These are phyloP conservation scores for Meiosimyza platycephala DNA, from an alignment of 2,888 invertebrate species.

Conservation along the genomic window DNA sequence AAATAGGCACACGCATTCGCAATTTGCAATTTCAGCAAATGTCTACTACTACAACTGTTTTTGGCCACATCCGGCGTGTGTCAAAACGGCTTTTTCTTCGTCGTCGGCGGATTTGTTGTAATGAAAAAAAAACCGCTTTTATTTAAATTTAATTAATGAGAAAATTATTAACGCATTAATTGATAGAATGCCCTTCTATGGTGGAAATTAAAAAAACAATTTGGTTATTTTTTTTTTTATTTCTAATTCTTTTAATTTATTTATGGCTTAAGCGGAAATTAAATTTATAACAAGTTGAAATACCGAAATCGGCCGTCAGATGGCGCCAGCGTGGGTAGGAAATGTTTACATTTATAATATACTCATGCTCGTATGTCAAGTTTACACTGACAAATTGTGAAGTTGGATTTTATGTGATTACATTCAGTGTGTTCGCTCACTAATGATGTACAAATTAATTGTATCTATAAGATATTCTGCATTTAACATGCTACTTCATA, in stretches of 20 bases:
- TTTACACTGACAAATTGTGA: constrained; percentile 11
- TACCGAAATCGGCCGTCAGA: constrained; percentile 25
- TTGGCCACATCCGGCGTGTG: constrained; percentile 49
- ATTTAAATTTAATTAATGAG: constrained; percentile 14
- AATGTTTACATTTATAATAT: constrained; percentile 56
- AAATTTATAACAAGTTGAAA: constrained; percentile 52
- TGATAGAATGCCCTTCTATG: background rate
- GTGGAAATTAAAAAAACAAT: background rate
- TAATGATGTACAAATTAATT: constrained; percentile 57
- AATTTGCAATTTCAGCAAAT: background rate
- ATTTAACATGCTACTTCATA: background rate
- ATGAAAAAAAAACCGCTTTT: background rate
- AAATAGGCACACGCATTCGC: background rate
- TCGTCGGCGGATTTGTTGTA: background rate
- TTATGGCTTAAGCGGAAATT: constrained; percentile 60
- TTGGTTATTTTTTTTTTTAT: constrained; percentile 46
- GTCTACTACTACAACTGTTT: constrained; percentile 17
- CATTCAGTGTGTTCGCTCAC: constrained; percentile 48
- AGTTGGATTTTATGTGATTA: constrained; percentile 39
- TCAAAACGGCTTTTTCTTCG: constrained; percentile 35
- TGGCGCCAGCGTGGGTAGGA: constrained; percentile 63
- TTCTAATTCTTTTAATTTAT: constrained; percentile 43
- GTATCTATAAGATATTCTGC: constrained; percentile 36
- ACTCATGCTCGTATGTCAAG: background rate
- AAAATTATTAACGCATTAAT: no score